Evolutionary conservation across 2,888 invertebrate species (phyloP), one percentile per base, ranked within the genome.

Genomic region (Drosophila mulleri): DNA sequence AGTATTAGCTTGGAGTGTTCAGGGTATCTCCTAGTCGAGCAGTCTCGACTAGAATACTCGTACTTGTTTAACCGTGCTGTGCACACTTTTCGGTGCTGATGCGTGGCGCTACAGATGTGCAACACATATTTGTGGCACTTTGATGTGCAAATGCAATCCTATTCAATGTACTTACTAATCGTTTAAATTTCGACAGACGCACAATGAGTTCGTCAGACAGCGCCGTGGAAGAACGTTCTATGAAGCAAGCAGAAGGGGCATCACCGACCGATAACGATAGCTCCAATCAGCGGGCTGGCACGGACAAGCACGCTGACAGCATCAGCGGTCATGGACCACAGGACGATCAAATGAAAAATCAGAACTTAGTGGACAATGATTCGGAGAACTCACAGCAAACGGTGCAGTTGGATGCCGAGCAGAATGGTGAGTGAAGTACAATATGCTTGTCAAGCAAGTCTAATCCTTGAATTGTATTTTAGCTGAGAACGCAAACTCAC

Each of bases 131-230:
- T 11, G 42, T 20, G 18, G 18, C 29, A 18, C 29, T 32, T 7
- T 4, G 47, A 16, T 9, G 8, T 35, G 11, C 7, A 2, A 8
- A 9, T 54, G 26, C 3, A 26, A n/a, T 54, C 9, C 9, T 26
- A 53, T 39, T 7, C 9, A 16, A 42, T 56, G 14, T 5, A 16
- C 18, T 4, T 5, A 16, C 18, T 4, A 20, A 9, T 6, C 12
- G n/a, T n/a, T 53, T 23, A 42, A 1, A 23, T 47, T 29, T 53
- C 4, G 2, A 4, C 44, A 72, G 62, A 62, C 32, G 41, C 62
- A 41, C 18, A 11, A 73, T 73, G 73, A 73, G 67, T 35, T 54
- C 45, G 37, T 62, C 54, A 37, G 45, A 41, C 20, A 54, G 59
- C 14, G 26, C 20, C 23, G 14, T 32, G 20, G 67, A 47, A 20